phyloP scores from a whole-genome alignment of 2,797 vertebrate species.

The Xenops minutus region DNA sequence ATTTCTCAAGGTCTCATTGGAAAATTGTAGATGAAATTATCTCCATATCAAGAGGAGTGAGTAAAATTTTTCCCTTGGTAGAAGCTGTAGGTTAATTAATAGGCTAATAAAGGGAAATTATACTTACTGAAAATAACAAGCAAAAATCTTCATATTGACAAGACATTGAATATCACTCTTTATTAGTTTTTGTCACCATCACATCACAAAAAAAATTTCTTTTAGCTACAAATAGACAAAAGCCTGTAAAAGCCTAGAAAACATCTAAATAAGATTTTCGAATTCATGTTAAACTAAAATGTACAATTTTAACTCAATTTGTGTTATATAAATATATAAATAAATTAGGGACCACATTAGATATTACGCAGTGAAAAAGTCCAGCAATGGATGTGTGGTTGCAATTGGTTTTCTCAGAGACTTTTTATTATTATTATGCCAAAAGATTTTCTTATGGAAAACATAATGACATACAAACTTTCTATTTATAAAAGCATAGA shows the following conservation, averaged over 20 bases:
- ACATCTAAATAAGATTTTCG: not conserved
- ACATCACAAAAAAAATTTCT: not conserved
- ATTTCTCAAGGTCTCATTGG: constrained; percentile 17
- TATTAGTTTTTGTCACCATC: not conserved
- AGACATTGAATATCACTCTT: not conserved
- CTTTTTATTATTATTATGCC: not conserved
- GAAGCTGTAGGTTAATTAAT: constrained; percentile 32
- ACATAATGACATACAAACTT: rapidly evolving
- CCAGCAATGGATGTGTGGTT: not conserved
- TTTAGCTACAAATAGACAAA: not conserved
- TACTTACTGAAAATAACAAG: constrained; percentile 1
- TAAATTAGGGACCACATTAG: rapidly evolving
- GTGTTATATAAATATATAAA: not conserved
- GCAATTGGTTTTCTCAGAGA: not conserved
- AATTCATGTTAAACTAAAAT: not conserved
- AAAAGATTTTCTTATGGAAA: not conserved
- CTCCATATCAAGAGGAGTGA: not conserved
- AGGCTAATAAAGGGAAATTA: constrained; percentile 36
- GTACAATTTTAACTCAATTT: not conserved
- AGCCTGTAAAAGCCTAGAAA: not conserved
- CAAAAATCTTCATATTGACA: not conserved
- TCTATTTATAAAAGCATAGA: not conserved
- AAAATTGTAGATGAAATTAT: constrained; percentile 16
- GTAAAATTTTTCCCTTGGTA: not conserved
- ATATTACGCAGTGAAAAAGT: not conserved